phyloP scores from a whole-genome alignment of 2,113 vertebrate genomes.

The Globicephala melas region DNA sequence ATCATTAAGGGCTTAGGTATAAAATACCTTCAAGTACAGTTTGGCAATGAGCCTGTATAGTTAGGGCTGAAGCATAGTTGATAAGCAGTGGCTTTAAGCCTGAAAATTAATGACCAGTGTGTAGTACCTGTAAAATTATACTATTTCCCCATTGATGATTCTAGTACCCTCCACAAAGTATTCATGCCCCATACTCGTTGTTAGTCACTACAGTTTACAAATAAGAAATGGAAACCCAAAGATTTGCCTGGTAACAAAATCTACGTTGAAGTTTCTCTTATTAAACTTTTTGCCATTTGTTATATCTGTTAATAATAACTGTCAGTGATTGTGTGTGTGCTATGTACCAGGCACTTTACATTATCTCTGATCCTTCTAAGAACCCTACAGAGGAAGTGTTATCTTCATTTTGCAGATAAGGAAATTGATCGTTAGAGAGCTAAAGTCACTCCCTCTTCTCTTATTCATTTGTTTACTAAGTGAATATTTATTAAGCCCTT shows the following conservation, averaged over 20 bases:
- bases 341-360: background rate
- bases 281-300: conserved; percentile 2
- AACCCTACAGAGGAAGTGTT: background rate
- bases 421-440: conserved; percentile 8
- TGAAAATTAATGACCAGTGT: background rate
- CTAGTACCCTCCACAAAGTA: background rate
- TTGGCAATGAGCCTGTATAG: background rate
- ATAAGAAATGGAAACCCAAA: conserved; percentile 2
- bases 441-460: background rate
- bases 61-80: background rate
- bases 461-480: background rate
- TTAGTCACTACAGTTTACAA: background rate
- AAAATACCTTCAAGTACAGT: background rate
- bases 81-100: background rate
- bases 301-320: background rate
- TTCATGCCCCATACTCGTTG: background rate
- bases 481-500: background rate
- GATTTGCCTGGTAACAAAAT: background rate
- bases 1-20: background rate
- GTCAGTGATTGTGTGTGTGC: background rate
- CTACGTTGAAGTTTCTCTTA: background rate
- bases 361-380: conserved; percentile 13
- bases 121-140: background rate
- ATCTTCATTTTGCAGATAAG: conserved; percentile 24
- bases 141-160: background rate